Conservation (phyloP, 1,140 invertebrate species). For the Hypothenemus hampei region DNA sequence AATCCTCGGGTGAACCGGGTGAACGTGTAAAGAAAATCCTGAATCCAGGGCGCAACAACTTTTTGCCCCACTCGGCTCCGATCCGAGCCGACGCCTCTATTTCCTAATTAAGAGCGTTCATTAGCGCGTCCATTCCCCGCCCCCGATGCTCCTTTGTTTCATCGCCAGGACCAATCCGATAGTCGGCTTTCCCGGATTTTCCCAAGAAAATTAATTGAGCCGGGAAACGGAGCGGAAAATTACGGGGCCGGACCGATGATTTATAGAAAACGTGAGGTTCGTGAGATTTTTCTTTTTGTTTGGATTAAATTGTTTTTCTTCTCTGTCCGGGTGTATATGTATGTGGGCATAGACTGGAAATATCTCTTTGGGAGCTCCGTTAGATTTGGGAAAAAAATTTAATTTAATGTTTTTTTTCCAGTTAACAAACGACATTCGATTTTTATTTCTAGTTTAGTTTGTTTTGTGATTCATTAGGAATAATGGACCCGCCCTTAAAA, state of each 20-base stretch:
- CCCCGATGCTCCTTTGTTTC: slow-evolving; percentile 22
- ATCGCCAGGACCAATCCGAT: slow-evolving; percentile 5
- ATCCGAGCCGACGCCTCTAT: slow-evolving; percentile 15
- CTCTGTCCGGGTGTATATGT: neutral
- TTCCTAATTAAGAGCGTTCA: slow-evolving; percentile 15
- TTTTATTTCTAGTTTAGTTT: neutral
- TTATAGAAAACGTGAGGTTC: slow-evolving; percentile 21
- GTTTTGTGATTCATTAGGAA: neutral
- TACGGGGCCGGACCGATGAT: slow-evolving; percentile 19
- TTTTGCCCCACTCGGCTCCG: too few relatives aligned
- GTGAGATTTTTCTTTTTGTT: slow-evolving; percentile 24
- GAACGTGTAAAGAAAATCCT: too few relatives aligned
- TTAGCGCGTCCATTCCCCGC: slow-evolving; percentile 11
- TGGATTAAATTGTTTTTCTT: slow-evolving; percentile 23
- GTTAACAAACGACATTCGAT: neutral
- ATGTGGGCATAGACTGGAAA: neutral
- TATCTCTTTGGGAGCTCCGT: neutral
- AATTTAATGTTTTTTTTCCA: neutral
- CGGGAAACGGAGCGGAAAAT: slow-evolving; percentile 19
- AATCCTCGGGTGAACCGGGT: too few relatives aligned
- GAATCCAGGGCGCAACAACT: too few relatives aligned
- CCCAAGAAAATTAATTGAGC: slow-evolving; percentile 22
- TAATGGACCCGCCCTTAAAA: neutral
- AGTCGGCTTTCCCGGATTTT: slow-evolving; percentile 15
- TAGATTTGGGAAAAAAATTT: neutral